phyloP scores from a whole-genome alignment of 2,797 vertebrate genomes.

The Nothura maculosa region DNA sequence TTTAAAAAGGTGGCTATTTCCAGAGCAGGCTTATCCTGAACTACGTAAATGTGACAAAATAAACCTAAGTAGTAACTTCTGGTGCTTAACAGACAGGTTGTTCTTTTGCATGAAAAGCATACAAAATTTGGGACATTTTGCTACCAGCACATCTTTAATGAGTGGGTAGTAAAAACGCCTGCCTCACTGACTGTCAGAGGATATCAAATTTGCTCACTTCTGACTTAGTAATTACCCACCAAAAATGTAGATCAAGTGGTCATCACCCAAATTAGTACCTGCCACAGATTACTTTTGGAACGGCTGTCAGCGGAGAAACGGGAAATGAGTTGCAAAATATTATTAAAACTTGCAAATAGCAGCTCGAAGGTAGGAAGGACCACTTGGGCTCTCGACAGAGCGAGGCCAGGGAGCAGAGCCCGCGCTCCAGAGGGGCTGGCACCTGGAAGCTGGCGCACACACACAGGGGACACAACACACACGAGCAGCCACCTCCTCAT shows the following conservation, averaged over 20 bases:
- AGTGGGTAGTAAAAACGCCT: slow-evolving; percentile 78
- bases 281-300: slow-evolving; percentile 80
- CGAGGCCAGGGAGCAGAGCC: background rate
- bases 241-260: slow-evolving; percentile 86
- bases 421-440: accelerated
- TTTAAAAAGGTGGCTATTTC: slow-evolving; percentile 28
- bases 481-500: accelerated
- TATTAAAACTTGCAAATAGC: slow-evolving; percentile 84
- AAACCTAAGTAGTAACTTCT: slow-evolving; percentile 66
- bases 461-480: accelerated
- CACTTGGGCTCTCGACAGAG: slow-evolving; percentile 51
- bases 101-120: slow-evolving; percentile 72
- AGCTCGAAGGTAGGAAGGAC: slow-evolving; percentile 76
- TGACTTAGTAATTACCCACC: slow-evolving; percentile 85
- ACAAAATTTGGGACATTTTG: slow-evolving; percentile 79
- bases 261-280: slow-evolving; percentile 87
- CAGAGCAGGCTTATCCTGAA: slow-evolving; percentile 3
- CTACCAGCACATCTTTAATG: slow-evolving; percentile 79
- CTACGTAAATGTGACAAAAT: slow-evolving; percentile 58
- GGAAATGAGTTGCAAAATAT: slow-evolving; percentile 81
- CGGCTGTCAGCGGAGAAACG: slow-evolving; percentile 79
- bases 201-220: slow-evolving; percentile 81
- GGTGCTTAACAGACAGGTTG: slow-evolving; percentile 68
- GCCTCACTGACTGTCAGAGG: slow-evolving; percentile 81
- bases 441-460: background rate